Base-by-base conservation (phyloP, 2,888 invertebrate genomes). In the Diaperis boleti region DNA sequence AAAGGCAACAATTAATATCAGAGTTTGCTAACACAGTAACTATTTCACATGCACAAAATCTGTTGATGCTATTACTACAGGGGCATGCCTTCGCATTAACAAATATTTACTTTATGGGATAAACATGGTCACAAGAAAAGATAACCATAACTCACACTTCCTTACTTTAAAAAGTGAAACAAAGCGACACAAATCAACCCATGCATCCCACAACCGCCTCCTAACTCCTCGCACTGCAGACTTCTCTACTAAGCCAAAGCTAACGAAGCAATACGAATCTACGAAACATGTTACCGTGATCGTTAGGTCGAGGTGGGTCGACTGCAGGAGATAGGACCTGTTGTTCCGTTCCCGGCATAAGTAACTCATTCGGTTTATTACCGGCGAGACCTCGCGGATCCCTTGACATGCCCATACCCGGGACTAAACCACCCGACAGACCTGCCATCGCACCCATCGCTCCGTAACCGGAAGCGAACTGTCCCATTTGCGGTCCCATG, bases 301-400 rank as follows among this genome's bases (percentile, higher is more conserved):
- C 79, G 63, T 71, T 76, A 62, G 77, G 74, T 74, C 79, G 81
- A 77, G 74, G 67, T 59, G 76, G 78, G 70, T 79, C 83, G 78
- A 82, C 80, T 76, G 81, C 80, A 76, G 82, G 79, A 74, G 81
- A 79, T 68, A 80, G 73, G 72, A 81, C 78, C 74, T 78, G 71
- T 69, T 77, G 78, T 71, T 76, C 76, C 67, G 75, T 72, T 62
- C 72, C 74, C 69, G 72, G 70, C 71, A 78, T 73, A 73, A 80
- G 79, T 77, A 87, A 88, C 88, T 89, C 87, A 88, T 89, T 89
- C 87, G 86, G 84, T 86, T 88, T 79, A 50, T 71, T 72, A 54
- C 60, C 54, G 56, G 55, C 62, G 33, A 50, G 35, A 49, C 41
- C 22, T 44, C 81, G 80, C 37, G 79, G 79, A 70, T 82, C 82